Conservation (phyloP, 1,140 invertebrate genomes). For the Conopomorpha cramerella region DNA sequence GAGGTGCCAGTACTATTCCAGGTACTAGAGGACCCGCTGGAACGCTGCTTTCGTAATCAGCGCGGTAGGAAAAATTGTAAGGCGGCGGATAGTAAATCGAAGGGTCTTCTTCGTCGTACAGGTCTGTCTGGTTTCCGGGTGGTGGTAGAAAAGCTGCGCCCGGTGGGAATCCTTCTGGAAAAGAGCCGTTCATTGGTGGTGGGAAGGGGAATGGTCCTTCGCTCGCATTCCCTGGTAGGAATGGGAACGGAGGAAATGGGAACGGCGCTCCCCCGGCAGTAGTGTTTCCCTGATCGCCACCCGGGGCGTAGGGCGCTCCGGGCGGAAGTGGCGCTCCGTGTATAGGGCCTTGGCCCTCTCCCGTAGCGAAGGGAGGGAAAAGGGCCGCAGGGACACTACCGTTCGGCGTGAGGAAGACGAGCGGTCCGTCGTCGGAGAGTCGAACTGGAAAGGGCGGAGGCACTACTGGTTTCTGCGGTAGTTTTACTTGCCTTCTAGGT, state of each 20-base stretch:
- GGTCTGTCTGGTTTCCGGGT: conserved; percentile 71
- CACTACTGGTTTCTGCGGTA: conserved; percentile 73
- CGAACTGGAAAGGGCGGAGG: conserved; percentile 89
- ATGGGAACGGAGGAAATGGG: conserved; percentile 64
- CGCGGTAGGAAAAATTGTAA: conserved; percentile 83
- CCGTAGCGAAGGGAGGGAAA: conserved; percentile 48
- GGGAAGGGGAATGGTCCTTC: conserved; percentile 62
- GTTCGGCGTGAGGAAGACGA: conserved; percentile 72
- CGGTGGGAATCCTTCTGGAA: conserved; percentile 64
- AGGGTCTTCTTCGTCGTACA: conserved; percentile 85
- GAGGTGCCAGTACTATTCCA: conserved; percentile 84
- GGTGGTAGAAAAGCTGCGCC: conserved; percentile 72
- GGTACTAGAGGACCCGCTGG: conserved; percentile 85
- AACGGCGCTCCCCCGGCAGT: conserved; percentile 64
- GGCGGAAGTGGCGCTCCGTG: conserved; percentile 61
- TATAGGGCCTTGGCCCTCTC: conserved; percentile 62
- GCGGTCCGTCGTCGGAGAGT: conserved; percentile 76
- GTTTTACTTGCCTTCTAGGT: conserved; percentile 77
- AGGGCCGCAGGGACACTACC: conserved; percentile 58
- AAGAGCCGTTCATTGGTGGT: conserved; percentile 58
- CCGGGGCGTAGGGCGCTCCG: conserved; percentile 48
- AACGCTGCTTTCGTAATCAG: conserved; percentile 76
- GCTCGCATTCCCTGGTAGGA: conserved; percentile 60
- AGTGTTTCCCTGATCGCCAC: conserved; percentile 64
- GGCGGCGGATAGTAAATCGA: conserved; percentile 88